phyloP scores from a whole-genome alignment of 2,888 invertebrate genomes.

The Apamea crenata region DNA sequence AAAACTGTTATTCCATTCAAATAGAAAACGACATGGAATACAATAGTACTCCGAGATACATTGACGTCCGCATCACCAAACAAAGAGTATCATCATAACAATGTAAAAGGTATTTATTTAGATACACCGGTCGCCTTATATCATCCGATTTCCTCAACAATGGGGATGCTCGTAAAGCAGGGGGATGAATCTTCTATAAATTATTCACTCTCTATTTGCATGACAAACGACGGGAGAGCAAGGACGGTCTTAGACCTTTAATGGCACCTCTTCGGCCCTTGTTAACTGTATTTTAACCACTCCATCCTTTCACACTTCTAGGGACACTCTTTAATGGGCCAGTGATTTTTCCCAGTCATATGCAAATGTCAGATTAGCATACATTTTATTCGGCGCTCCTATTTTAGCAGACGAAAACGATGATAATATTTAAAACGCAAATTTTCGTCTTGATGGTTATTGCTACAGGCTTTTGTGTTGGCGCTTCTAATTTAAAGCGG shows the following conservation, averaged over 20 bases:
- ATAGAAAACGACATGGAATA: slow-evolving; percentile 20
- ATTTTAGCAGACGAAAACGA: slow-evolving; percentile 74
- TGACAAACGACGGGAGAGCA: slow-evolving; percentile 85
- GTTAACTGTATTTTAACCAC: slow-evolving; percentile 75
- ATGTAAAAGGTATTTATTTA: slow-evolving; percentile 64
- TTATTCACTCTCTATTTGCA: slow-evolving; percentile 89
- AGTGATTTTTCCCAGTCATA: slow-evolving; percentile 87
- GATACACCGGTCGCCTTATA: slow-evolving; percentile 66
- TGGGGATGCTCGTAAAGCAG: slow-evolving; percentile 79
- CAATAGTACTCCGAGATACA: slow-evolving; percentile 22
- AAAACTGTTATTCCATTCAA: slow-evolving; percentile 19
- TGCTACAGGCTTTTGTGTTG: slow-evolving; percentile 62
- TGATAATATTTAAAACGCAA: slow-evolving; percentile 77
- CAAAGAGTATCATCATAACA: slow-evolving; percentile 59
- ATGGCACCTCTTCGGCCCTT: slow-evolving; percentile 80
- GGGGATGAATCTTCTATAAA: slow-evolving; percentile 86
- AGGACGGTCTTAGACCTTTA: slow-evolving; percentile 85
- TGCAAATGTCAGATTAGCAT: slow-evolving; percentile 86
- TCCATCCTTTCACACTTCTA: slow-evolving; percentile 77
- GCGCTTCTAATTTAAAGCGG: slow-evolving; percentile 60
- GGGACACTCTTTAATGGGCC: slow-evolving; percentile 83
- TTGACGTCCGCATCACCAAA: slow-evolving; percentile 49
- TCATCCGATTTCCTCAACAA: slow-evolving; percentile 79
- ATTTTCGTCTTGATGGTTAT: slow-evolving; percentile 71
- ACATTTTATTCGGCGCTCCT: slow-evolving; percentile 80